Evolutionary conservation across 2,113 vertebrate species (phyloP), one percentile per base, ranked within the genome.

Genomic region (Tringa solitaria): DNA sequence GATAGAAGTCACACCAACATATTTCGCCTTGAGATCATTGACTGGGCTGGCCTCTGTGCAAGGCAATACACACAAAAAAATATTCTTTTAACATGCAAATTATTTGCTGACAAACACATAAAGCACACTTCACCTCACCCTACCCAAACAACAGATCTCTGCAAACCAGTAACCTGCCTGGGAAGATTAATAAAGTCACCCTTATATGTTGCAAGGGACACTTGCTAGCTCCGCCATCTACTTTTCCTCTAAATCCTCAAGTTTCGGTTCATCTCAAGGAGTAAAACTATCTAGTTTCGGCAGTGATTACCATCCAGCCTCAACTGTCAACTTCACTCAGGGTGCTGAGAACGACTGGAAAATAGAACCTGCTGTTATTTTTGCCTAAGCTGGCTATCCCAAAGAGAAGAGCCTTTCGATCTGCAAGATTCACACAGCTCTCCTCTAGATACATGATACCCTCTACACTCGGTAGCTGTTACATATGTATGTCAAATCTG

Each of bases 381-480:
- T 77, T 64, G 8, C n/a, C 21, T 48, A 6, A 73, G 12, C 35
- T 88, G 33, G 8, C 26, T 60, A 23, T 60, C 11, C 20, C 24
- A 48, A 51, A 51, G 2, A 22, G 24, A 50, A 51, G 3, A 43
- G 27, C 3, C 9, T 46, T 92, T 50, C 12, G 18, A 32, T 43
- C 28, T 30, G 33, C 11, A 80, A 67, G 35, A 60, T 19, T 74
- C n/a, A 33, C 33, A 53, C 26, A 59, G 6, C 28, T 69, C 17
- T 88, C 48, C 61, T 65, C 27, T 22, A 77, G 11, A 61, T 15
- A 61, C 0, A 0, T 2, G 27, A 53, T n/a, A 90, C 0, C 1
- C 8, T 75, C n/a, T 43, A 14, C 13, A 17, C n/a, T 9, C 37
- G 9, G 53, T 30, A 76, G 35, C n/a, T 75, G 23, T 22, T 63